phyloP scores from a whole-genome alignment of 2,888 invertebrate genomes.

The Trichopria drosophilae region DNA sequence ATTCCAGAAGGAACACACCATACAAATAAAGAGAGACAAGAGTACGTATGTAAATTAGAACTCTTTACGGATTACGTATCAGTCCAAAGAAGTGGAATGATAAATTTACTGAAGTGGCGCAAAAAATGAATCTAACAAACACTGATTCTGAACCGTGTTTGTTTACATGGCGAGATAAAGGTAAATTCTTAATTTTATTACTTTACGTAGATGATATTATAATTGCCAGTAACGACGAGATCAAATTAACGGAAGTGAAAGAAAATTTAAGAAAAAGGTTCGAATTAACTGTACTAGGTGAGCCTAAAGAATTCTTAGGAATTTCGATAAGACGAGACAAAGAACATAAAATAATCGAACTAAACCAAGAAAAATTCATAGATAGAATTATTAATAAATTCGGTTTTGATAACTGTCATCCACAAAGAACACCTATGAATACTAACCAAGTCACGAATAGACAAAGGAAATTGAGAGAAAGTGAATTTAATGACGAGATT shows the following conservation, averaged over 20 bases:
- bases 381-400: slow-evolving; percentile 8
- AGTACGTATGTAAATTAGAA: too few relatives aligned
- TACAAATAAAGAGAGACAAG: slow-evolving; percentile 20
- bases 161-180: slow-evolving; percentile 28
- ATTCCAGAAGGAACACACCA: slow-evolving; percentile 8
- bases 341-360: background rate
- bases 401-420: slow-evolving; percentile 6
- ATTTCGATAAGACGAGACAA: slow-evolving; percentile 20
- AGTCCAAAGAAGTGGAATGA: slow-evolving; percentile 30
- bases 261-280: slow-evolving; percentile 26
- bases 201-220: too few relatives aligned
- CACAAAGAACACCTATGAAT: slow-evolving; percentile 21
- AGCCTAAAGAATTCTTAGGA: slow-evolving; percentile 29
- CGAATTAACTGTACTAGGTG: slow-evolving; percentile 29
- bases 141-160: slow-evolving; percentile 27
- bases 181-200: slow-evolving; percentile 23
- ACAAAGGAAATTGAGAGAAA: slow-evolving; percentile 6
- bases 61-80: slow-evolving; percentile 26
- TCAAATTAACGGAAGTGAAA: slow-evolving; percentile 30
- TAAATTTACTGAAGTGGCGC: slow-evolving; percentile 29
- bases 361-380: slow-evolving; percentile 3
- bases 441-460: slow-evolving; percentile 17
- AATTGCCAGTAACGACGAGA: slow-evolving; percentile 29
- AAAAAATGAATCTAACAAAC: slow-evolving; percentile 16
- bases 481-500: slow-evolving; percentile 2